Evolutionary conservation across 2,797 vertebrate species (phyloP), one percentile per base, ranked within the genome.

Genomic region (Microctenopoma stevenorrisi): DNA sequence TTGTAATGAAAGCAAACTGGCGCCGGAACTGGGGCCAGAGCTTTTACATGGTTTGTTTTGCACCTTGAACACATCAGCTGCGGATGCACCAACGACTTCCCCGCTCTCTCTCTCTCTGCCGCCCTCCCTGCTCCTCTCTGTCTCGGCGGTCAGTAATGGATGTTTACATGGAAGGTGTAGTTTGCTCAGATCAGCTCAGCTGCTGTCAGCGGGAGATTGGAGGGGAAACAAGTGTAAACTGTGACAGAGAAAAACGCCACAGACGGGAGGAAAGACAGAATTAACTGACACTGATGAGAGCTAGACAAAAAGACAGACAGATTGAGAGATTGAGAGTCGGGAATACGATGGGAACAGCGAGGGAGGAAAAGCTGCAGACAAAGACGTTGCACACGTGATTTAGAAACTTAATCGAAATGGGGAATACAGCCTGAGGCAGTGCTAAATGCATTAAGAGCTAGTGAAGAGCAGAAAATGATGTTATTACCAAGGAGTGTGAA

Each of bases 401-500:
- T 64, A 78, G 58, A 70, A 77, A 76, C 52, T 57, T 84, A 22
- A 82, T 89, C 77, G 75, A 66, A 78, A 76, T 74, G 62, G 50
- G 67, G 64, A 68, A 56, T 37, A 61, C 63, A 60, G 82, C 90
- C 82, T 1, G 56, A 64, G 79, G 90, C 87, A 26, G 30, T 10
- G 14, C 63, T 78, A 76, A 81, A 83, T 71, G 64, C 70, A 83
- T 87, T 77, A 81, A 66, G 76, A 83, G 64, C 78, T 72, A 46
- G 58, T 54, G 79, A 81, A 75, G 79, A 81, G 70, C 81, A 81
- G 82, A 75, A 86, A 86, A 85, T 83, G 1, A 81, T 84, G 64
- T 78, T 83, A 84, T 81, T 83, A 87, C 55, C 51, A 55, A 66
- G 42, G 54, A 75, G 77, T 58, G 73, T 66, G 72, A 76, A 83